Percentiles rank a stretch among this genome's conserved stretches.
Conservation (phyloP, 2,888 invertebrate species). For the Chirona hameri region DNA sequence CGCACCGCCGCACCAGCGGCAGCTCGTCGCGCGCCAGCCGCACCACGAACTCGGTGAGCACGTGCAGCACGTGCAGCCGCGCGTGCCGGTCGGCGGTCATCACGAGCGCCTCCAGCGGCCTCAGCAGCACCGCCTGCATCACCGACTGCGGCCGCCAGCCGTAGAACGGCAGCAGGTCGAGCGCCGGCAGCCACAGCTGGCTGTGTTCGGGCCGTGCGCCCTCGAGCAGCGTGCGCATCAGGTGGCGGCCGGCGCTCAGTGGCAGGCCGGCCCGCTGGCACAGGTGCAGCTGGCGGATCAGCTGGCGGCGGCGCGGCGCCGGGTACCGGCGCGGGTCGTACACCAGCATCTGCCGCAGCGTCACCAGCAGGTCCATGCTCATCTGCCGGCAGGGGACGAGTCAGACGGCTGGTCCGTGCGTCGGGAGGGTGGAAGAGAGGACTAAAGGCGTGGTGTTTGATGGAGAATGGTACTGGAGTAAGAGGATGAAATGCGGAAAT, state of each 20-base stretch:
- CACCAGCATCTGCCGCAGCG: background rate
- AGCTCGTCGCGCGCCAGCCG: background rate
- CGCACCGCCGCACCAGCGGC: background rate
- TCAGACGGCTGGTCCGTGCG: too few species aligned
- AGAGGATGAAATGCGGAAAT: too few species aligned
- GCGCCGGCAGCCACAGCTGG: background rate
- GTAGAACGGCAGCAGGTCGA: slow-evolving; percentile 24
- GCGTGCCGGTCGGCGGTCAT: background rate
- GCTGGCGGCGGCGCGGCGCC: background rate
- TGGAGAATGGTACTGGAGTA: too few species aligned
- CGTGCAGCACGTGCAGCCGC: background rate
- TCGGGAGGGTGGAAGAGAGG: too few species aligned
- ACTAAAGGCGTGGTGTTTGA: too few species aligned
- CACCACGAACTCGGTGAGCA: slow-evolving; percentile 1
- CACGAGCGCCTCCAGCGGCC: background rate
- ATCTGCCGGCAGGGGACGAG: background rate
- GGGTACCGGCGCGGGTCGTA: background rate
- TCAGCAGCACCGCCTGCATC: background rate
- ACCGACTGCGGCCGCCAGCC: background rate
- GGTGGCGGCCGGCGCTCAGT: background rate
- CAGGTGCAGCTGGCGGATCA: background rate
- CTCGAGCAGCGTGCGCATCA: background rate
- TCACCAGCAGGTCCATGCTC: background rate
- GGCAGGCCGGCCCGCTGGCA: background rate
- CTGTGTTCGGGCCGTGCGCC: background rate